phyloP scores from a whole-genome alignment of 1,140 invertebrate genomes.

The Diachasmimorpha longicaudata region DNA sequence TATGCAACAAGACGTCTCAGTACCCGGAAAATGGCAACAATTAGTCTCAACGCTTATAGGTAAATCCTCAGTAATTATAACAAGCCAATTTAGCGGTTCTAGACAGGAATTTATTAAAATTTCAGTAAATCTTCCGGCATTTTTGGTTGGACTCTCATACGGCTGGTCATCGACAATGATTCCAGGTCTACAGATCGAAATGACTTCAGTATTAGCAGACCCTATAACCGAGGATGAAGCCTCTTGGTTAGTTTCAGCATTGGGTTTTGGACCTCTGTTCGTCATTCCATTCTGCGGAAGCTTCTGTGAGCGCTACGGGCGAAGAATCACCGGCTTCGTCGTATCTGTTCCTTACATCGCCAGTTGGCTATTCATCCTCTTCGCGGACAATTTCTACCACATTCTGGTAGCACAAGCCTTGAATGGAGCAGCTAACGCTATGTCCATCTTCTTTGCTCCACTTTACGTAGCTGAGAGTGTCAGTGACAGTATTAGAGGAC shows the following conservation, averaged over 20 bases:
- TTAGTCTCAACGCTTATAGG: constrained; percentile 37
- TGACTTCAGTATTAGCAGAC: constrained; percentile 49
- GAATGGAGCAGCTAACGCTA: constrained; percentile 61
- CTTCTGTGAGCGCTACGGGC: constrained; percentile 53
- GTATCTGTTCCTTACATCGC: constrained; percentile 39
- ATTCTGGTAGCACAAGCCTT: constrained; percentile 52
- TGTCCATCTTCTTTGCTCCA: constrained; percentile 60
- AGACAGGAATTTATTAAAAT: neutral
- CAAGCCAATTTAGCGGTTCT: no score
- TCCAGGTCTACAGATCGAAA: constrained; percentile 51
- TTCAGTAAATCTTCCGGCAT: constrained; percentile 61
- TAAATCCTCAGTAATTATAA: neutral
- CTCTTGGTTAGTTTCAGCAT: constrained; percentile 58
- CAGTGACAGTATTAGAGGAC: constrained; percentile 64
- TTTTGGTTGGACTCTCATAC: constrained; percentile 62
- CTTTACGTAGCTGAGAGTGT: constrained; percentile 69
- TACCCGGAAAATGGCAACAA: neutral
- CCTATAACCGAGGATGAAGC: constrained; percentile 59
- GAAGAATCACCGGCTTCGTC: constrained; percentile 48
- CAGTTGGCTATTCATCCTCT: constrained; percentile 55
- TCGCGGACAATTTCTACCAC: constrained; percentile 41
- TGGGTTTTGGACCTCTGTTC: constrained; percentile 50
- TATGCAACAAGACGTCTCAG: neutral
- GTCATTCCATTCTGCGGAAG: constrained; percentile 41
- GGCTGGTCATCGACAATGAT: constrained; percentile 65